Evolutionary conservation across 2,797 vertebrate genomes (phyloP).

Genomic region (Furcifer pardalis): DNA sequence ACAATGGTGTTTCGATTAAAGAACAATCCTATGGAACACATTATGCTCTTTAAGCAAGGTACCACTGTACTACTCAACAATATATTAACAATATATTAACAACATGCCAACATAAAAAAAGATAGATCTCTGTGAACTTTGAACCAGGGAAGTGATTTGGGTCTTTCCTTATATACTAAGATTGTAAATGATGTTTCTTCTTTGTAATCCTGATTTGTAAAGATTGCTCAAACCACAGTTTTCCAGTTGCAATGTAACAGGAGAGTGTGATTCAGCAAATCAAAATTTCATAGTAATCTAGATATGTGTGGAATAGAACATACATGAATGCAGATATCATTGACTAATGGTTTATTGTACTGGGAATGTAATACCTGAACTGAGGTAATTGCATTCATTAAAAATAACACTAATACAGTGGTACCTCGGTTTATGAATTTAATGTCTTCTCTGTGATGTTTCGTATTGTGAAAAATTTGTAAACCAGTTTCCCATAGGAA

Average conservation of each 20-base stretch:
- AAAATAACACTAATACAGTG: constrained; percentile 18
- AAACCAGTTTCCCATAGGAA: too few species aligned
- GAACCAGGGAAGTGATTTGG: background rate
- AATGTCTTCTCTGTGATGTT: too few species aligned
- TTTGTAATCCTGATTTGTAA: background rate
- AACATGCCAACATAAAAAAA: too few species aligned
- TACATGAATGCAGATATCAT: background rate
- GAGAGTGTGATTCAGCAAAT: background rate
- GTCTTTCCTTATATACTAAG: background rate
- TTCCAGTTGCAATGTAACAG: background rate
- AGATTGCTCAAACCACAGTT: background rate
- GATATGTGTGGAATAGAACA: background rate
- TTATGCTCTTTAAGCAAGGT: too few species aligned
- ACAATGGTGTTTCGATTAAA: too few species aligned
- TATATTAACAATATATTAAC: too few species aligned
- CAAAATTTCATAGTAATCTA: background rate
- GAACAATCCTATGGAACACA: too few species aligned
- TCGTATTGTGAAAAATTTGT: too few species aligned
- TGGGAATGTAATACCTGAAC: background rate
- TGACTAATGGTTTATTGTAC: background rate
- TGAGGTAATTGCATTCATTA: background rate
- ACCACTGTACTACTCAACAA: too few species aligned
- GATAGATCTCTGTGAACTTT: background rate
- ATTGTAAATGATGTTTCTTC: background rate
- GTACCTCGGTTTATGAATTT: too few species aligned